Evolutionary conservation across 1,140 invertebrate genomes (phyloP).

Genomic region (Drosophila littoralis): DNA sequence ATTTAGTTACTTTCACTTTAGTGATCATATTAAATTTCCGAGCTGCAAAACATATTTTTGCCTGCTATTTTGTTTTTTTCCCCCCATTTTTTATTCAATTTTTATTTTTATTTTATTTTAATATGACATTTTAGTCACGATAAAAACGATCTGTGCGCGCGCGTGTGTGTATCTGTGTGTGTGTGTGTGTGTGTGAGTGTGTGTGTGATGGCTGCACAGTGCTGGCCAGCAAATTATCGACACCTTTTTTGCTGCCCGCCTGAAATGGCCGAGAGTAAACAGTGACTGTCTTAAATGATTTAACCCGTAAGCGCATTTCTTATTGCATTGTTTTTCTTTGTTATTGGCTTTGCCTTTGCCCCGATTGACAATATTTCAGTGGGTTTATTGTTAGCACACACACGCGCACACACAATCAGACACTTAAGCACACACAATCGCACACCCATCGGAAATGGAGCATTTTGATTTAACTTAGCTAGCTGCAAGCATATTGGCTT

Average conservation of each 20-base stretch:
- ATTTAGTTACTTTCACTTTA: slow-evolving; percentile 78
- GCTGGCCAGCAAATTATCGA: slow-evolving; percentile 43
- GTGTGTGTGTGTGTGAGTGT: slow-evolving; percentile 10
- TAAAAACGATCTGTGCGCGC: slow-evolving; percentile 21
- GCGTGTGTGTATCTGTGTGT: slow-evolving; percentile 12
- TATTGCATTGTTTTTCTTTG: slow-evolving; percentile 7
- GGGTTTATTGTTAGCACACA: slow-evolving; percentile 58
- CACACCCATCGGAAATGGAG: slow-evolving; percentile 62
- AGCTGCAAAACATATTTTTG: slow-evolving; percentile 79
- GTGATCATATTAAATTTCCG: slow-evolving; percentile 79
- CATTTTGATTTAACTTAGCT: slow-evolving; percentile 50
- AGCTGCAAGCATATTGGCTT: slow-evolving; percentile 8
- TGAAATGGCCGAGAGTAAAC: slow-evolving; percentile 43
- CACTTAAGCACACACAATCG: background rate
- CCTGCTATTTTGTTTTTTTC: slow-evolving; percentile 45
- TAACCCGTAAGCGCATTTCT: slow-evolving; percentile 12
- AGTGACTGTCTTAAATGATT: slow-evolving; percentile 50
- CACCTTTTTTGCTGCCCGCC: slow-evolving; percentile 51
- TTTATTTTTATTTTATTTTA: slow-evolving; percentile 74
- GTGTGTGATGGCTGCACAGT: slow-evolving; percentile 31
- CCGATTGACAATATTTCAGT: slow-evolving; percentile 74
- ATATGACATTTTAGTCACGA: slow-evolving; percentile 63
- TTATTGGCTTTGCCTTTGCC: slow-evolving; percentile 17
- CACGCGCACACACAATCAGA: slow-evolving; percentile 39
- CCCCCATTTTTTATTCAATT: slow-evolving; percentile 35